phyloP scores from a whole-genome alignment of 2,888 invertebrate genomes.

The Resseliella maxima region DNA sequence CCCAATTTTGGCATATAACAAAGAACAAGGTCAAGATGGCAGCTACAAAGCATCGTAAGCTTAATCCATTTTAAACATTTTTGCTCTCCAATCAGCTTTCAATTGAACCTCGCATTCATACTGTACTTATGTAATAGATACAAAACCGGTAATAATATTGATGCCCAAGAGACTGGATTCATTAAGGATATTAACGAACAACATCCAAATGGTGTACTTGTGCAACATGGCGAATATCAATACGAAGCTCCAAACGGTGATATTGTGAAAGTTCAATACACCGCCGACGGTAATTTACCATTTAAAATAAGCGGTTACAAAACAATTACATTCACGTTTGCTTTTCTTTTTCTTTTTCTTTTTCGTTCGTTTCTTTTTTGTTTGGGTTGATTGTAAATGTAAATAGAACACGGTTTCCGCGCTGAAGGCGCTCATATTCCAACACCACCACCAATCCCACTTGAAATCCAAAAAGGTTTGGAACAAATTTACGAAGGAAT shows the following conservation, averaged over 20 bases:
- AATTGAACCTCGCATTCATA: neutral
- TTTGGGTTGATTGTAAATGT: too few species aligned
- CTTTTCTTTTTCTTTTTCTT: neutral
- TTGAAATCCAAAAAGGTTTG: conserved; percentile 87
- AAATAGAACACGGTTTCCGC: conserved; percentile 83
- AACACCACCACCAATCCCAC: conserved; percentile 76
- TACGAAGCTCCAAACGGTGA: conserved; percentile 85
- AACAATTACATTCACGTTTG: neutral
- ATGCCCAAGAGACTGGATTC: conserved; percentile 82
- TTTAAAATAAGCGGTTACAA: neutral
- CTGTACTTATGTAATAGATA: conserved; percentile 69
- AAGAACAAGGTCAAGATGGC: conserved; percentile 85
- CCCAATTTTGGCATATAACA: conserved; percentile 84
- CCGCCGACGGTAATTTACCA: conserved; percentile 76
- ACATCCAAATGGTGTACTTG: conserved; percentile 75
- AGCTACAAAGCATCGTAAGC: conserved; percentile 83
- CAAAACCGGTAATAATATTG: conserved; percentile 85
- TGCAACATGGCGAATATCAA: conserved; percentile 81
- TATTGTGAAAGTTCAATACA: conserved; percentile 78
- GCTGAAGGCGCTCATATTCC: conserved; percentile 85
- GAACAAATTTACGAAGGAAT: conserved; percentile 89
- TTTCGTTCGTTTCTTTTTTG: neutral
- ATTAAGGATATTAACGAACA: conserved; percentile 76
- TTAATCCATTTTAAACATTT: neutral
- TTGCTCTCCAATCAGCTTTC: neutral